Evolutionary conservation across 2,888 invertebrate species (phyloP), one percentile per base, ranked within the genome.

Genomic region (Idaea biselata): DNA sequence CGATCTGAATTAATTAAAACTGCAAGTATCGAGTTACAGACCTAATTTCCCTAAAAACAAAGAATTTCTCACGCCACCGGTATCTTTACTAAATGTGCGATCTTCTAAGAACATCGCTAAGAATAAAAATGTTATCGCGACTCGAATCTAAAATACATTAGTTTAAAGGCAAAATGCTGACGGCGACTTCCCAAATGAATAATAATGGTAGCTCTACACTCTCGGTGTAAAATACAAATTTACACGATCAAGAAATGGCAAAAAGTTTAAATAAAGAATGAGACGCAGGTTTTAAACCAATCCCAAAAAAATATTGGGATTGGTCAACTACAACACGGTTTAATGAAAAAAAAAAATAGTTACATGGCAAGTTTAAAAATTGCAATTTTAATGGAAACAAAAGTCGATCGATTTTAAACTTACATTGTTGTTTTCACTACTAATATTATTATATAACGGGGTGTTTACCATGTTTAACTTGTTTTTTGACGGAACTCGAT

Each of bases 61-160:
- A 69, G 62, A 75, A 75, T 73, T 82, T 84, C 84, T 80, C 82
- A 83, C 82, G 81, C 77, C 68, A 68, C 66, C 63, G 73, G 78
- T 77, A 75, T 77, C 65, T 77, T 69, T 69, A 60, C 65, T 70
- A 63, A 70, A 68, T 71, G 71, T 66, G 71, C 73, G 72, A 68
- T 76, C 66, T 85, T 84, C 86, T 83, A 71, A 83, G 84, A 88
- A 86, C 73, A 65, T 64, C 61, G 73, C 75, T 79, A 77, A 75
- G 68, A 71, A 75, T 75, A 73, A 73, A 77, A 75, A 66, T 66
- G 58, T 81, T 81, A 84, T 82, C 81, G 62, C 59, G 58, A 62
- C 63, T 70, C 70, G 72, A 78, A 76, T 87, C 86, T 86, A 82
- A 58, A 63, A 69, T 77, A 77, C 80, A 83, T 86, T 83, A 77